A percentile compares a stretch with the other conserved stretches of the same genome.
These are phyloP conservation scores for Caenorhabditis uteleia DNA, from an alignment of 2,888 invertebrate genomes.

Conservation along the genomic window DNA sequence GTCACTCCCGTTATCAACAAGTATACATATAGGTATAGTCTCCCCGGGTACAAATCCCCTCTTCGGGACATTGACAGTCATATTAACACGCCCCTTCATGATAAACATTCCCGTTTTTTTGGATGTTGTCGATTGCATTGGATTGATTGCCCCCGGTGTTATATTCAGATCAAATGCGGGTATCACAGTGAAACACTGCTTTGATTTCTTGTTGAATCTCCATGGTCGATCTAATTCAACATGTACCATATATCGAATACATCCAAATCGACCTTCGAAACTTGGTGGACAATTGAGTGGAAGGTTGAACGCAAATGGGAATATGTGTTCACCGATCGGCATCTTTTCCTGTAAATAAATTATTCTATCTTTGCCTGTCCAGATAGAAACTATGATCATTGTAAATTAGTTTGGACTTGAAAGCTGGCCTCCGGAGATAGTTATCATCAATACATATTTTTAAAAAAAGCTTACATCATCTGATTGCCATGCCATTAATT, in stretches of 20 bases:
- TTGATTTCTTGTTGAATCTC: conserved; percentile 22
- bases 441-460: no score
- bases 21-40: neutral
- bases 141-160: conserved; percentile 20
- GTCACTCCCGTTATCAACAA: neutral
- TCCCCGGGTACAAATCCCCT: conserved; percentile 5
- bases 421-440: no score
- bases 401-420: no score
- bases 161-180: conserved; percentile 25
- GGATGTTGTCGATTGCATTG: conserved; percentile 15
- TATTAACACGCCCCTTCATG: conserved; percentile 17
- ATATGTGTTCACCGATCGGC: conserved; percentile 7
- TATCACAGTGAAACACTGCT: conserved; percentile 21
- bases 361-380: no score
- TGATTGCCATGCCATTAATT: no score
- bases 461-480: no score
- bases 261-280: conserved; percentile 20
- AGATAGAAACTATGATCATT: no score
- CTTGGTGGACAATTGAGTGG: conserved; percentile 27
- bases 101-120: conserved; percentile 16
- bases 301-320: conserved; percentile 19
- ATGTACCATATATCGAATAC: conserved; percentile 25
- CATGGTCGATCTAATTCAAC: conserved; percentile 32
- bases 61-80: conserved; percentile 14
- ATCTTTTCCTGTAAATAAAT: conserved; percentile 14